A percentile compares a stretch with the other conserved stretches of the same genome.
Evolutionary conservation across 2,888 invertebrate genomes (phyloP).

Genomic region (Tineola bisselliella): DNA sequence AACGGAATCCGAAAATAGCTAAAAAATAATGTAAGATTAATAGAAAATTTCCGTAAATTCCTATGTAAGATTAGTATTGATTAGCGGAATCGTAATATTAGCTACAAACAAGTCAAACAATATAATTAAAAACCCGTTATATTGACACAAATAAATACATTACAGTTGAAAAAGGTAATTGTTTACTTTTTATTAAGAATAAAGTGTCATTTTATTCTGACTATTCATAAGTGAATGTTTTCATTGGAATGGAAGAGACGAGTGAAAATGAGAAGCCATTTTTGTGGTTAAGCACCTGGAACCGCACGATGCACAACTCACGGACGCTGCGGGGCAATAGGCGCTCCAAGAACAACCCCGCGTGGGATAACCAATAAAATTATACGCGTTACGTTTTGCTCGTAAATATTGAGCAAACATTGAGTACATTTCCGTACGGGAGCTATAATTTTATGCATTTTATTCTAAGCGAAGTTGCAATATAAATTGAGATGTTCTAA

Average conservation of each 20-base stretch:
- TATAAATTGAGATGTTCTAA: slow-evolving; percentile 49
- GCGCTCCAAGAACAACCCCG: neutral
- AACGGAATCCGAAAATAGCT: slow-evolving; percentile 20
- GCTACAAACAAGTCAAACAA: neutral
- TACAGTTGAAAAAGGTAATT: slow-evolving; percentile 1
- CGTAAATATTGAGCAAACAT: slow-evolving; percentile 34
- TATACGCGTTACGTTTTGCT: slow-evolving; percentile 29
- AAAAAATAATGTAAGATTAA: slow-evolving; percentile 13
- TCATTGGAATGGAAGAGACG: neutral
- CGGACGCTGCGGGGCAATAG: neutral
- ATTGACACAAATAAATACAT: slow-evolving; percentile 4
- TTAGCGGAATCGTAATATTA: neutral
- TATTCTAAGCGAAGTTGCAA: slow-evolving; percentile 32
- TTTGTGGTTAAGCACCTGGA: neutral
- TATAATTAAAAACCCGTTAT: slow-evolving; percentile 1
- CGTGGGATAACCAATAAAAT: slow-evolving; percentile 26
- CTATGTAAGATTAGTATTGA: neutral
- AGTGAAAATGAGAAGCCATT: slow-evolving; percentile 4
- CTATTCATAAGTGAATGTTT: neutral
- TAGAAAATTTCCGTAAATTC: slow-evolving; percentile 9
- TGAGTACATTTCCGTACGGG: slow-evolving; percentile 36
- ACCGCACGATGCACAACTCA: neutral
- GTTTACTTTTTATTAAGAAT: neutral
- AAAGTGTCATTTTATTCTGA: neutral
- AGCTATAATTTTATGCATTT: slow-evolving; percentile 38